A percentile compares a stretch with the other conserved stretches of the same genome.
phyloP scores from a whole-genome alignment of 2,888 invertebrate genomes.

The Sussaba pulchella region DNA sequence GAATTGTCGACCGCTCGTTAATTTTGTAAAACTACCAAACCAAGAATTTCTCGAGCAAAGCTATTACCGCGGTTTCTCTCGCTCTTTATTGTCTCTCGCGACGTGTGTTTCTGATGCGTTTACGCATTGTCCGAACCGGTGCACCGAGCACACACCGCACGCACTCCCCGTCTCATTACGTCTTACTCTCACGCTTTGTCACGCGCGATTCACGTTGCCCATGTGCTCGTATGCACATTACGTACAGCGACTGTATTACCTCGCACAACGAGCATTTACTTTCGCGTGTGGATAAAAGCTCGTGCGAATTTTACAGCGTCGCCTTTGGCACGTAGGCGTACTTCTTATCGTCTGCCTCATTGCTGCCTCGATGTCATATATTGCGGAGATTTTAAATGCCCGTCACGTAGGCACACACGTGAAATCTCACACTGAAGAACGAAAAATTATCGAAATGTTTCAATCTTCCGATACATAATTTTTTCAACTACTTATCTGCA shows the following conservation, averaged over 20 bases:
- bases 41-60: constrained; percentile 33
- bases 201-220: constrained; percentile 54
- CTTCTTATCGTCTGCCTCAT: not conserved
- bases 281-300: not conserved
- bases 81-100: not conserved
- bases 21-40: not conserved
- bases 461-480: not conserved
- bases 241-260: not conserved
- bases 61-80: not conserved
- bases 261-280: not conserved
- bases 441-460: not conserved
- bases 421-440: not conserved
- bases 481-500: not conserved
- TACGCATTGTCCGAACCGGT: constrained; percentile 22
- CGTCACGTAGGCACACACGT: not conserved
- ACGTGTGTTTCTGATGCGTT: constrained; percentile 16
- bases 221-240: constrained; percentile 30
- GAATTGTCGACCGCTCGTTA: constrained; percentile 5
- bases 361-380: not conserved
- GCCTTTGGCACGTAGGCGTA: constrained; percentile 20
- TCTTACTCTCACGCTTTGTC: constrained; percentile 70
- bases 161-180: constrained; percentile 61
- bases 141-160: constrained; percentile 32
- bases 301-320: constrained; percentile 25
- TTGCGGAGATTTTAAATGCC: constrained; percentile 18